phyloP scores from a whole-genome alignment of 1,140 invertebrate genomes.

The Zaprionus vittiger region DNA sequence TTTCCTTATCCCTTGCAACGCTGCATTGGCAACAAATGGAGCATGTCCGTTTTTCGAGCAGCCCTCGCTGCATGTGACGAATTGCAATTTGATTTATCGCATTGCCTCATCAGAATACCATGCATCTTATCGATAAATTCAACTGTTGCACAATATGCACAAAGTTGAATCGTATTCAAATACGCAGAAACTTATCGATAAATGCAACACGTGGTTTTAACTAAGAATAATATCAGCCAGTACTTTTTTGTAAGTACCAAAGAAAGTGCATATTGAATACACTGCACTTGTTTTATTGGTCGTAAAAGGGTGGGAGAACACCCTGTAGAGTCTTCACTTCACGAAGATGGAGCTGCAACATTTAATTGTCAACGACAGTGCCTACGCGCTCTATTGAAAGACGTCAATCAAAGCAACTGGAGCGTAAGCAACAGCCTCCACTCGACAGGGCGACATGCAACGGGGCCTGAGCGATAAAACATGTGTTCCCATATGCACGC shows the following conservation, averaged over 20 bases:
- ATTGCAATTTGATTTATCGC: conserved; percentile 71
- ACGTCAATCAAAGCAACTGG: conserved; percentile 47
- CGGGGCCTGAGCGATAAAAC: conserved; percentile 32
- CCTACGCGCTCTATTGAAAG: conserved; percentile 30
- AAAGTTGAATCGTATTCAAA: not conserved
- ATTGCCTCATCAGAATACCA: conserved; percentile 22
- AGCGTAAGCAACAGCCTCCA: conserved; percentile 17
- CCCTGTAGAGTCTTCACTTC: not conserved
- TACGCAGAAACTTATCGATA: not conserved
- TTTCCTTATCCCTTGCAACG: conserved; percentile 23
- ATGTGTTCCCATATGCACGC: conserved; percentile 28
- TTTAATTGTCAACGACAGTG: conserved; percentile 37
- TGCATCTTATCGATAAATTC: not conserved
- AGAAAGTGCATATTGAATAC: too few relatives aligned
- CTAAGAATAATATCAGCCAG: too few relatives aligned
- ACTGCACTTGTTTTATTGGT: conserved; percentile 3
- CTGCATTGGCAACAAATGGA: conserved; percentile 73
- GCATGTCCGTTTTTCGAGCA: conserved; percentile 43
- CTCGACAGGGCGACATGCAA: conserved; percentile 3
- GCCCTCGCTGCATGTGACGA: conserved; percentile 57
- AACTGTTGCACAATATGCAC: not conserved
- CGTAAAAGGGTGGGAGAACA: not conserved
- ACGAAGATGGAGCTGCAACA: conserved; percentile 24
- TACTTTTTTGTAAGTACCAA: too few relatives aligned
- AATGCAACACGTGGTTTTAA: not conserved